These are phyloP conservation scores for Sardinella longiceps DNA, from an alignment of 2,797 vertebrate species.

Conservation along the genomic window DNA sequence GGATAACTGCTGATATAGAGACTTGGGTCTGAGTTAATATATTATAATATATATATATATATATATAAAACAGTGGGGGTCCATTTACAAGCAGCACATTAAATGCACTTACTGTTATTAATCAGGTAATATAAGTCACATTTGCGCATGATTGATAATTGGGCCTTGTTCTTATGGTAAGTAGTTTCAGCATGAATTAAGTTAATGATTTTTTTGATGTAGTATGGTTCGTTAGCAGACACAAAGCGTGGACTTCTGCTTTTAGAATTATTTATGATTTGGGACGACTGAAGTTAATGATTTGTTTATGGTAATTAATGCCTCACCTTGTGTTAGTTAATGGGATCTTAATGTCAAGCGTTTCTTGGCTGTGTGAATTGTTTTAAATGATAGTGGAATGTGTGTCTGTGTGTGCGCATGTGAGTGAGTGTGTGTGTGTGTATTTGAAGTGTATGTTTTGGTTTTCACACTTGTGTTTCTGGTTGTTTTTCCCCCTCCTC, in stretches of 20 bases:
- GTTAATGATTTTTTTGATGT: constrained; percentile 10
- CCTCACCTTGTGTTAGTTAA: constrained; percentile 14
- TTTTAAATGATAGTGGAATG: neutral
- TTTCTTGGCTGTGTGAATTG: neutral
- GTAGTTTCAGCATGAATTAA: neutral
- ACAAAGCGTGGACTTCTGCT: neutral
- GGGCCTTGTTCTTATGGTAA: neutral
- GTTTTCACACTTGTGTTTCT: constrained; percentile 53
- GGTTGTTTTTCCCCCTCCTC: constrained; percentile 52
- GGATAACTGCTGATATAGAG: neutral
- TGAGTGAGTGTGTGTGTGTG: neutral
- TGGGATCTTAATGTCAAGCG: constrained; percentile 16
- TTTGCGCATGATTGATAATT: constrained; percentile 15
- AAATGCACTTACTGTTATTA: neutral
- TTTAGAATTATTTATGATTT: constrained; percentile 9
- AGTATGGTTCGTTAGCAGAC: constrained; percentile 21
- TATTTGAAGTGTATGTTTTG: neutral
- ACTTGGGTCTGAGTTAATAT: neutral
- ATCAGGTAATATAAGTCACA: neutral
- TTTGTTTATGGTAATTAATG: constrained; percentile 23
- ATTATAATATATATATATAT: no score
- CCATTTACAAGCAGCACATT: neutral
- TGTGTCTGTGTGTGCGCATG: neutral
- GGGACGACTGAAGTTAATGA: neutral
- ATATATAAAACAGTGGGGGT: neutral